A percentile compares a stretch with the other conserved stretches of the same genome.
Conservation (phyloP, 2,797 vertebrate species). For the Amazonetta brasiliensis region DNA sequence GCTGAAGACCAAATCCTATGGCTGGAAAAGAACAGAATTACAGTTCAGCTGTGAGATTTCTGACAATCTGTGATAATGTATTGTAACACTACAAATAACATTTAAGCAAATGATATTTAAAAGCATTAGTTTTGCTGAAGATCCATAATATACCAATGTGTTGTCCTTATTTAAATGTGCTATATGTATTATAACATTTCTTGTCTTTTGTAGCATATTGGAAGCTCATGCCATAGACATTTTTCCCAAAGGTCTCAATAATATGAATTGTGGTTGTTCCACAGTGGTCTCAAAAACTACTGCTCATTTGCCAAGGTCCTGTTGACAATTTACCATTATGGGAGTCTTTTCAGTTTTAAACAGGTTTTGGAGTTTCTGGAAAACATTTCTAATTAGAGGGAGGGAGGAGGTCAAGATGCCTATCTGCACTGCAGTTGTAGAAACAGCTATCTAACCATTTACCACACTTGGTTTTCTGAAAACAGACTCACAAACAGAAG, state of each 20-base stretch:
- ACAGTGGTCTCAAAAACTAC: constrained; percentile 47
- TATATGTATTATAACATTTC: constrained; percentile 5
- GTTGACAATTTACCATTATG: constrained; percentile 34
- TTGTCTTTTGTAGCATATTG: background rate
- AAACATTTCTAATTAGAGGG: constrained; percentile 30
- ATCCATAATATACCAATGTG: background rate
- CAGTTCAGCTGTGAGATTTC: background rate
- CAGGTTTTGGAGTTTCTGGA: constrained; percentile 65
- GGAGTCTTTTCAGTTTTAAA: constrained; percentile 74
- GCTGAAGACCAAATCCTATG: background rate
- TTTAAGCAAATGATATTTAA: background rate
- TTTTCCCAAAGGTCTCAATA: constrained; percentile 13
- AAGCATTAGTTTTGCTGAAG: background rate
- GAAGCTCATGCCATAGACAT: background rate
- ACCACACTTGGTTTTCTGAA: background rate
- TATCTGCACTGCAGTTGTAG: background rate
- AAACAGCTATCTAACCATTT: background rate
- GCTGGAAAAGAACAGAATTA: background rate
- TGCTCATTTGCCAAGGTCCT: constrained; percentile 61
- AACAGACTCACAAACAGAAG: background rate
- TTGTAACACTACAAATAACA: background rate
- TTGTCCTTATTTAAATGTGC: background rate
- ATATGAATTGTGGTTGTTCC: constrained; percentile 55
- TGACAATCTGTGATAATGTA: background rate
- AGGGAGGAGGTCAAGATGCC: background rate